Base-by-base conservation (phyloP, 2,888 invertebrate genomes). In the Neoitamus cyanurus region DNA sequence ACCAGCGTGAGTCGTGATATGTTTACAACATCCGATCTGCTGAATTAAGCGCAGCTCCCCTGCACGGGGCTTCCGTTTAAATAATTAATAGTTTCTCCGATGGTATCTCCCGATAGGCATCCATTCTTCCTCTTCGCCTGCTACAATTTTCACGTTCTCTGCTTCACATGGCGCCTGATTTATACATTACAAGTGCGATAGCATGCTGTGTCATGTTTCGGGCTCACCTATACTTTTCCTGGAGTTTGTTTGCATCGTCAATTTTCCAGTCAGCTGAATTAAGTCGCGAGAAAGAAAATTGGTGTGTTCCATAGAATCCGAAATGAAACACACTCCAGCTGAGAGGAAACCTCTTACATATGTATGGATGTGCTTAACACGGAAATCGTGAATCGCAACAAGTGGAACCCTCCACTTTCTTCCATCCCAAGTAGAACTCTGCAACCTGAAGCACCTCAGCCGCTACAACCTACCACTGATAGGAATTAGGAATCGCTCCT, bases 141-240 rank as follows among this genome's bases (percentile, higher is more conserved):
- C 20, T 73, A 73, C 73, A 73, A 73, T 73, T 73, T 73, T 34
- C 73, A 73, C 73, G 73, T 73, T 73, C 34, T 73, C 73, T 73
- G 73, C 73, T 34, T 73, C 36, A 73, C 73, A 73, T 73, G 34
- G 73, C 73, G 73, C 36, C 73, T 73, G 73, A 73, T 73, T 73
- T 73, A 73, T 73, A 36, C n/a, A 37, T 31, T 36, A 73, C 73
- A 73, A 73, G 20, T 36, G 0, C 20, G 20, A 73, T 36, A 72
- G 73, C n/a, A 73, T 73, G 73, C 20, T 34, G 34, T 20, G 31
- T 36, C 34, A 20, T 34, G 73, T 70, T 25, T 25, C 13, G 34
- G n/a, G 15, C 36, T 73, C 15, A 34, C 34, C 73, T 34, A 20
- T 36, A 73, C 36, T 36, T 73, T 73, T 36, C 31, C 73, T 31